Evolutionary conservation across 1,140 invertebrate species (phyloP).

Genomic region (Ctenoplectra terminalis): DNA sequence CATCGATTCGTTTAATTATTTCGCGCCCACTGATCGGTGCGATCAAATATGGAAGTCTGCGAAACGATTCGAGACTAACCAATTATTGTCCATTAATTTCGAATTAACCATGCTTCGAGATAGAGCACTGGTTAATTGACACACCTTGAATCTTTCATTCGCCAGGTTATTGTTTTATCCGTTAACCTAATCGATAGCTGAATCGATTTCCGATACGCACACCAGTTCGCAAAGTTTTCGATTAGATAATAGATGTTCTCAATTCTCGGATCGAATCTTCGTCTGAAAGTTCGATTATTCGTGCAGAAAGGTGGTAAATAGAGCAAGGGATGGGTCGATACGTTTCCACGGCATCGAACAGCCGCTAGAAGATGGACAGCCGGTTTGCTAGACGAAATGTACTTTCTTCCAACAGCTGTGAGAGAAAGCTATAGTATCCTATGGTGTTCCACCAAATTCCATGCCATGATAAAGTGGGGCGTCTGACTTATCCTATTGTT

Average conservation of each 20-base stretch:
- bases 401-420: too few relatives aligned
- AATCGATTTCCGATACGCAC: too few relatives aligned
- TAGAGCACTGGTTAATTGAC: background rate
- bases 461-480: too few relatives aligned
- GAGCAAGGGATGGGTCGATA: too few relatives aligned
- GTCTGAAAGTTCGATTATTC: background rate
- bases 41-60: background rate
- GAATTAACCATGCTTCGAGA: background rate
- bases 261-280: background rate
- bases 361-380: background rate
- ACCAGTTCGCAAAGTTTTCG: too few relatives aligned
- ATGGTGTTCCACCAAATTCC: too few relatives aligned
- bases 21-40: background rate
- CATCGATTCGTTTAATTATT: slow-evolving; percentile 7
- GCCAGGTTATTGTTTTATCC: background rate
- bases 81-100: background rate
- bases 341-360: background rate
- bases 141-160: background rate
- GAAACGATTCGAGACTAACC: background rate
- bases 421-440: too few relatives aligned
- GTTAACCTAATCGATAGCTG: background rate
- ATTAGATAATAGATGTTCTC: too few relatives aligned
- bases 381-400: background rate
- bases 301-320: background rate
- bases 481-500: too few relatives aligned